These are phyloP conservation scores for Pachliopta kotzebuea DNA, from an alignment of 2,888 invertebrate species.

Conservation along the genomic window DNA sequence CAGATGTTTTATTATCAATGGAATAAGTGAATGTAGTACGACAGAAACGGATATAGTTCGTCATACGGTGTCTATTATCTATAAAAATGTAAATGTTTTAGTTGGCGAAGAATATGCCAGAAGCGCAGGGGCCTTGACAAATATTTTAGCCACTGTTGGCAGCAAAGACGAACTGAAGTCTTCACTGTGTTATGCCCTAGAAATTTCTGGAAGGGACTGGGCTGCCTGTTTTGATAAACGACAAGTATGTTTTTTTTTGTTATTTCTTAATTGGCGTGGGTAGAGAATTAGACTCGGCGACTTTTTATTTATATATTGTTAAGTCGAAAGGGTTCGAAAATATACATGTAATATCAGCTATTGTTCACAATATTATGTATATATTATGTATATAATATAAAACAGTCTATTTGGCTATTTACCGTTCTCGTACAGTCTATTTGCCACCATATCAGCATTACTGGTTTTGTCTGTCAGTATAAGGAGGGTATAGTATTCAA, in stretches of 20 bases:
- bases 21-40: no score
- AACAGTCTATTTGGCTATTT: no score
- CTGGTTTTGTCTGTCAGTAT: neutral
- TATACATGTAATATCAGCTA: no score
- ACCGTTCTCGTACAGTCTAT: neutral
- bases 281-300: neutral
- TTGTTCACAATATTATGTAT: no score
- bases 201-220: constrained; percentile 82
- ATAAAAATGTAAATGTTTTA: constrained; percentile 34
- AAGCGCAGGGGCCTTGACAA: constrained; percentile 82
- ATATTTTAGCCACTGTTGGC: constrained; percentile 82
- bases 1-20: no score
- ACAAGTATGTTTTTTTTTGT: constrained; percentile 76
- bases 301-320: neutral
- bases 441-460: neutral
- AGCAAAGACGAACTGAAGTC: constrained; percentile 83
- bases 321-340: no score
- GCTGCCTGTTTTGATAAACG: constrained; percentile 87
- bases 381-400: no score
- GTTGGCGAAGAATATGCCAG: constrained; percentile 75
- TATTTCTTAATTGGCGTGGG: neutral
- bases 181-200: constrained; percentile 82
- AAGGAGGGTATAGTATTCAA: no score
- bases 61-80: neutral
- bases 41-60: no score